phyloP scores from a whole-genome alignment of 2,113 vertebrate genomes.

The Kryptolebias marmoratus region DNA sequence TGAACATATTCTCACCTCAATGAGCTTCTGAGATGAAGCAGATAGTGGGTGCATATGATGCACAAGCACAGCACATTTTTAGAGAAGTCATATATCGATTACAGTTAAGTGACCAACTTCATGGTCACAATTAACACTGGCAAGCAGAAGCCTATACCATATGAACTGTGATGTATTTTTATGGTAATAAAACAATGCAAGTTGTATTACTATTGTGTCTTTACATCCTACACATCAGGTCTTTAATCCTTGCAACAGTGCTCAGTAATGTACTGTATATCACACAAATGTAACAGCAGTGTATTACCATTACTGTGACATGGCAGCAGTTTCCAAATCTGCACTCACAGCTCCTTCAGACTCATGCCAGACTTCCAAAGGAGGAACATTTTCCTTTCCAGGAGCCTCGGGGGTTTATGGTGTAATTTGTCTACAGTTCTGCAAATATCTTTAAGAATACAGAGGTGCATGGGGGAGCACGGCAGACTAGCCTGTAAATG shows the following conservation, averaged over 20 bases:
- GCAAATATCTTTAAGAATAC: constrained; percentile 40
- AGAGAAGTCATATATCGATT: no score
- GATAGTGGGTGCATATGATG: no score
- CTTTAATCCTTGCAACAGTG: constrained; percentile 18
- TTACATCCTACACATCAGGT: no score
- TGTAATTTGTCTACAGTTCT: constrained; percentile 55
- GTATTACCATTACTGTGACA: constrained; percentile 11
- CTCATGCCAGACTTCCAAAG: constrained; percentile 18
- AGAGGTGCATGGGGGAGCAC: constrained; percentile 18
- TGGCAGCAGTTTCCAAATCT: constrained; percentile 18
- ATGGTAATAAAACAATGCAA: no score
- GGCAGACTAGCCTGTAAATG: constrained; percentile 50
- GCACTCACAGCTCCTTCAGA: constrained; percentile 11
- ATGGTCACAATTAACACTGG: no score
- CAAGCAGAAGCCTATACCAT: no score
- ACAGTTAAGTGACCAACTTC: no score
- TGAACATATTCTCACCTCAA: no score
- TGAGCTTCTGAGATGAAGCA: no score
- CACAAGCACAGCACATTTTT: no score
- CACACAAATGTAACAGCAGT: constrained; percentile 18
- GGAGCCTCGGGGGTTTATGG: constrained; percentile 54
- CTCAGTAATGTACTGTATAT: constrained; percentile 14
- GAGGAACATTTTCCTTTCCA: constrained; percentile 49
- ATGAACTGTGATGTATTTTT: no score
- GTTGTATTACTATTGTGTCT: no score